Percentiles rank a stretch among this genome's conserved stretches.
phyloP scores from a whole-genome alignment of 1,140 invertebrate genomes.

The Gonioctena quinquepunctata region DNA sequence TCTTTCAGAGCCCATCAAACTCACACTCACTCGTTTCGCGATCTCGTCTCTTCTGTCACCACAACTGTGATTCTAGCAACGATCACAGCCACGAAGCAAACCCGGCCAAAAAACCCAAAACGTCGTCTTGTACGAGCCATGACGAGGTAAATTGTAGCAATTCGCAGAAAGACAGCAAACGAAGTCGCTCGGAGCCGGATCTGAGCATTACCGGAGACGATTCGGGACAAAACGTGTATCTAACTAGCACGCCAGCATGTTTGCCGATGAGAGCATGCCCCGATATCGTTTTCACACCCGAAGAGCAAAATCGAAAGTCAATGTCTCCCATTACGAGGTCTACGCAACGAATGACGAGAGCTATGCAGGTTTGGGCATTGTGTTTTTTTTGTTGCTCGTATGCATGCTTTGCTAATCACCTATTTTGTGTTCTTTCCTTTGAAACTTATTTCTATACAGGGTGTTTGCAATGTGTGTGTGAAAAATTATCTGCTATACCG shows the following conservation, averaged over 20 bases:
- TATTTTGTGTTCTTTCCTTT: neutral
- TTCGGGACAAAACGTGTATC: slow-evolving; percentile 16
- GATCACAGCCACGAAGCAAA: slow-evolving; percentile 15
- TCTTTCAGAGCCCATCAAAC: slow-evolving; percentile 19
- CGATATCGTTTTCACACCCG: slow-evolving; percentile 60
- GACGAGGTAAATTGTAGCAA: neutral
- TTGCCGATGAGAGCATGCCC: slow-evolving; percentile 45
- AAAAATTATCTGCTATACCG: too few relatives aligned
- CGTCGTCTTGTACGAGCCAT: neutral
- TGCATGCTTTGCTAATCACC: neutral
- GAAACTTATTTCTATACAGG: neutral
- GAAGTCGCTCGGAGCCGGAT: slow-evolving; percentile 16
- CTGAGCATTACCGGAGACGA: neutral
- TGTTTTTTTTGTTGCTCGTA: neutral
- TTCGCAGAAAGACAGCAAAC: neutral
- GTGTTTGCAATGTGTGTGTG: too few relatives aligned
- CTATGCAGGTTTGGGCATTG: slow-evolving; percentile 75
- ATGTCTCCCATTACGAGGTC: slow-evolving; percentile 88
- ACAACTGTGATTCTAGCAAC: slow-evolving; percentile 34
- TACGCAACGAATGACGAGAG: slow-evolving; percentile 79
- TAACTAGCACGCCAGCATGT: slow-evolving; percentile 63
- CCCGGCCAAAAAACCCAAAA: slow-evolving; percentile 9
- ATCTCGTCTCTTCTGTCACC: slow-evolving; percentile 34
- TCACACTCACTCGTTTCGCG: slow-evolving; percentile 18
- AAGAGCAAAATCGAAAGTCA: slow-evolving; percentile 67